Base-by-base conservation (phyloP, 1,140 invertebrate genomes). In the Diorhabda elongata region DNA sequence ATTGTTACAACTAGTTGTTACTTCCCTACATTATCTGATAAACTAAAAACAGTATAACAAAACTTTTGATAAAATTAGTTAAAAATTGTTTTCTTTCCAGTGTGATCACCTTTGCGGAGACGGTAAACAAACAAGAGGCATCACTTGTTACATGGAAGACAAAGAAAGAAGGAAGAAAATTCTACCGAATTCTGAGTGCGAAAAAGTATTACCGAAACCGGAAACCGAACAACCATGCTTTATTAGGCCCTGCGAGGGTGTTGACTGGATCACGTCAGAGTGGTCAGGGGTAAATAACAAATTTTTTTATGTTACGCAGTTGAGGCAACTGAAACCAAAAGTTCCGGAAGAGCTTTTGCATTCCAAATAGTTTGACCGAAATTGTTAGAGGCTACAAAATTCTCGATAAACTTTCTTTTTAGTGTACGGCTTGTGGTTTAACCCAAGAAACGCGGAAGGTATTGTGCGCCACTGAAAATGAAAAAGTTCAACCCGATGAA, bases 51-150 rank as follows among this genome's bases (percentile, higher is more conserved):
- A 26, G 26, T 26, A 26, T 26, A 26, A 1, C 26, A 26, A 26
- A 26, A 26, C 26, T 26, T 26, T 26, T 26, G 26, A 26, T 26
- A 26, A 26, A 26, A 26, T 26, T 26, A 26, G 26, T 26, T 26
- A 26, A 26, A 26, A 26, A 26, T 26, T 26, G 56, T 69, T 26
- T 66, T 72, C 74, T 5, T 75, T 74, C 69, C 72, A 96, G 90
- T 98, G 95, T 77, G 89, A 95, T 78, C 90, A 90, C 76, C 83
- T 96, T 7, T 98, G 96, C 79, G 96, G 94, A 0, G 87, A 91
- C 72, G 96, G 95, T 1, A 89, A 89, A 72, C 86, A 93, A 81
- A 87, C 82, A 0, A 85, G 92, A 44, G 85, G 87, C 73, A 89
- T 94, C 0, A 87, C 86, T 0, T 96, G 94, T 76, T 91, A 88